These are phyloP conservation scores for Pyrochroa serraticornis DNA, from an alignment of 2,888 invertebrate species.

Conservation along the genomic window DNA sequence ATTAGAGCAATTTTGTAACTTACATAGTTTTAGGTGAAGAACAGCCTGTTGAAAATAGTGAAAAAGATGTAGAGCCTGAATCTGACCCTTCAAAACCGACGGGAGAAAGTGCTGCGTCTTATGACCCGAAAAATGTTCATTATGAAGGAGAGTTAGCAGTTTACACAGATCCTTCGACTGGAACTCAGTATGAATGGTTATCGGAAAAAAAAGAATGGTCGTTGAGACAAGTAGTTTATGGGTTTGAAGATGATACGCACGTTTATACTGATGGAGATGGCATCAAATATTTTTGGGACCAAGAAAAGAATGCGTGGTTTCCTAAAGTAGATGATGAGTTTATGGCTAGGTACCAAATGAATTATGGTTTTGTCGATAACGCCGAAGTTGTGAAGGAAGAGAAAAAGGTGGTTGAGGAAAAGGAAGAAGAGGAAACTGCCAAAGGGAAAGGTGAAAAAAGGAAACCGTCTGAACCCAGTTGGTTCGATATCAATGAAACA, in stretches of 20 bases:
- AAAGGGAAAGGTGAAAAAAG: conserved; percentile 55
- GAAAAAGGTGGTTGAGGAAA: conserved; percentile 32
- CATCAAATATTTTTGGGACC: conserved; percentile 90
- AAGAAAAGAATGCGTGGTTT: conserved; percentile 91
- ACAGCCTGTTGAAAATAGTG: no score
- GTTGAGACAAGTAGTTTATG: conserved; percentile 60
- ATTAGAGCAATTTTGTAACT: no score
- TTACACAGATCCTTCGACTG: conserved; percentile 75
- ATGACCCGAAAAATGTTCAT: conserved; percentile 63
- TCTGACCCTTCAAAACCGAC: no score
- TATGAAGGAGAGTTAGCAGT: conserved; percentile 74
- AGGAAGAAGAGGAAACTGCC: conserved; percentile 42
- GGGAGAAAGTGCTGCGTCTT: conserved; percentile 27
- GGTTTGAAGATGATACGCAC: conserved; percentile 78
- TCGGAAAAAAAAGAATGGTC: conserved; percentile 68
- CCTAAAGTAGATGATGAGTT: conserved; percentile 97
- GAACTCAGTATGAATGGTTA: conserved; percentile 71
- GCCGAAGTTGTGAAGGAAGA: conserved; percentile 54
- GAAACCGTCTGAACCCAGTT: conserved; percentile 65
- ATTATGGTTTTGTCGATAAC: conserved; percentile 83
- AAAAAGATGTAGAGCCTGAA: no score
- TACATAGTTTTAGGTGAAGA: no score
- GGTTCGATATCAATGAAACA: conserved; percentile 91
- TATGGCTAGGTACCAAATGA: conserved; percentile 94
- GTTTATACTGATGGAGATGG: conserved; percentile 88